These are phyloP conservation scores for Dissostichus mawsoni DNA, from an alignment of 2,113 vertebrate species.

Conservation along the genomic window DNA sequence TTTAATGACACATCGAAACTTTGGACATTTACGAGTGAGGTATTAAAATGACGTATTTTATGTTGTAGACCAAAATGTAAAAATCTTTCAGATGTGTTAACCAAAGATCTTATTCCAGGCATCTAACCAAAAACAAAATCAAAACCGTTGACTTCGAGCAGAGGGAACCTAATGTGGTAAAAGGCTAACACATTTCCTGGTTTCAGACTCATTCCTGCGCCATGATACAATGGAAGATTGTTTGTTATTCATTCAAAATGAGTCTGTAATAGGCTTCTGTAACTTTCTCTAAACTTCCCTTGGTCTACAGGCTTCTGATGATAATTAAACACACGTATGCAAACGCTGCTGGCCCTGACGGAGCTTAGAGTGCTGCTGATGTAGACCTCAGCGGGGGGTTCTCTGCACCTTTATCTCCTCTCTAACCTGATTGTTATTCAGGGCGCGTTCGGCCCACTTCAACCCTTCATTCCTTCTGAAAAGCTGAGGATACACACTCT, in stretches of 20 bases:
- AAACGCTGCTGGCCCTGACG: neutral
- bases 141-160: no score
- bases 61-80: no score
- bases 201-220: no score
- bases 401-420: conserved; percentile 29
- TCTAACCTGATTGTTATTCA: conserved; percentile 62
- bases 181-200: no score
- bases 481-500: neutral
- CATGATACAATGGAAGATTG: neutral
- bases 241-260: neutral
- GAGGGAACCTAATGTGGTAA: no score
- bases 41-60: no score
- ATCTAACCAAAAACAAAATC: no score
- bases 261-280: neutral
- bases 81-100: no score
- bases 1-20: no score
- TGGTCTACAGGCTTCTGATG: neutral
- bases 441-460: conserved; percentile 59
- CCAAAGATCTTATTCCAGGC: no score
- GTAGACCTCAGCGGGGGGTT: conserved; percentile 14
- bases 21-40: no score
- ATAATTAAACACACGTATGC: neutral
- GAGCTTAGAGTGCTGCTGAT: neutral
- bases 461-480: conserved; percentile 12
- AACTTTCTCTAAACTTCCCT: conserved; percentile 8